Base-by-base conservation (phyloP, 2,888 invertebrate species). In the Leucophora obtusa region DNA sequence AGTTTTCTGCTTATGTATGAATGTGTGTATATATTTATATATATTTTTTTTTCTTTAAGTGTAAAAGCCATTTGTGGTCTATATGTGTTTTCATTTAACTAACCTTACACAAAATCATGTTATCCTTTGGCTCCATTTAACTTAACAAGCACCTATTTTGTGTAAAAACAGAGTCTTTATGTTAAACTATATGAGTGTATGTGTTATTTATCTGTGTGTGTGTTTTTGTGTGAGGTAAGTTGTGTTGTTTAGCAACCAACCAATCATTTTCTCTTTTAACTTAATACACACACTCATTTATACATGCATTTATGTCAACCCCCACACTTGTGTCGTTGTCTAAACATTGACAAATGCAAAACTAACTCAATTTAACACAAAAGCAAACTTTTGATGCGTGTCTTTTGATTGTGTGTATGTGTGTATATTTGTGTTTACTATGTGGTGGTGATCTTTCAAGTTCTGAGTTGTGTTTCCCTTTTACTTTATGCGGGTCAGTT, bases 61-160 rank as follows among this genome's bases (percentile, higher is more conserved):
- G 66, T 66, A 71, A 77, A 77, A 77, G 77, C 77, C 71, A 77
- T 77, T 77, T 77, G 71, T 53, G 77, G 77, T 66, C 59, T 54
- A 15, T 43, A 71, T 71, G 66, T 71, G 71, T 77, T 77, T 81
- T 77, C 81, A 73, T 81, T 73, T 81, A 73, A 73, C 72, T 66
- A 73, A 81, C 76, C 81, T 77, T 66, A 65, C 54, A 77, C 59
- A 77, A 73, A 81, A 73, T 77, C 81, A 81, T 81, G 81, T 81
- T 77, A 81, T 77, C 73, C 81, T 81, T 81, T 81, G 73, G 81
- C 81, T 81, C 81, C 81, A 81, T 81, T 81, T 81, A 81, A 81
- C 77, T 77, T 77, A 77, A 81, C 81, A 81, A 81, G 81, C 65
- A 72, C 60, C 73, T 73, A 81, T 65, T 81, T 70, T 51, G 43